These are phyloP conservation scores for Mellilla xanthometata DNA, from an alignment of 2,888 invertebrate species.

Conservation along the genomic window DNA sequence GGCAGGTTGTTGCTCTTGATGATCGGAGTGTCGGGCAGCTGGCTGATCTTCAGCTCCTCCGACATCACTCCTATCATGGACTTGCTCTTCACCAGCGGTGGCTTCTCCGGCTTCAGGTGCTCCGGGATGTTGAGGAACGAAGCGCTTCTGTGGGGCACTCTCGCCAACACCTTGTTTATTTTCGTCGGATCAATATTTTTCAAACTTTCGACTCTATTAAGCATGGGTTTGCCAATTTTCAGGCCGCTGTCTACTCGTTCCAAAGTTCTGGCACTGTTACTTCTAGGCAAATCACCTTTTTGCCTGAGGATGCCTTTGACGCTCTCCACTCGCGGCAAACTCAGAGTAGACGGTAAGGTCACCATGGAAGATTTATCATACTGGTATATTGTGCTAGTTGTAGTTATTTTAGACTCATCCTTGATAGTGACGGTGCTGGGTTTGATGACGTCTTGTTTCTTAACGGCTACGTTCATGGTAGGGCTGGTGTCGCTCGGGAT, in stretches of 20 bases:
- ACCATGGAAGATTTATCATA: slow-evolving; percentile 66
- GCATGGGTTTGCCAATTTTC: slow-evolving; percentile 48
- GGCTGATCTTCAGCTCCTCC: slow-evolving; percentile 63
- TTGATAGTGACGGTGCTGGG: slow-evolving; percentile 72
- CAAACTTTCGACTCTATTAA: slow-evolving; percentile 71
- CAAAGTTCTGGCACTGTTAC: slow-evolving; percentile 63
- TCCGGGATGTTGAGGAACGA: slow-evolving; percentile 75
- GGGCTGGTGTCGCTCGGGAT: slow-evolving; percentile 11
- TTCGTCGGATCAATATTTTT: slow-evolving; percentile 69
- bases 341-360: slow-evolving; percentile 56
- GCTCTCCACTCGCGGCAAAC: slow-evolving; percentile 68
- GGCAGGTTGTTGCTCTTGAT: slow-evolving; percentile 74
- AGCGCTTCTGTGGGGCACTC: slow-evolving; percentile 74
- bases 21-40: slow-evolving; percentile 74
- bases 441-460: slow-evolving; percentile 70
- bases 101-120: slow-evolving; percentile 65
- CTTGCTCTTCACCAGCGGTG: slow-evolving; percentile 67
- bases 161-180: slow-evolving; percentile 66
- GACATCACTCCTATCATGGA: slow-evolving; percentile 67
- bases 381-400: slow-evolving; percentile 60
- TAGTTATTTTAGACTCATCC: slow-evolving; percentile 72
- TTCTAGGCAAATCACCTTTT: slow-evolving; percentile 56
- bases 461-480: slow-evolving; percentile 67
- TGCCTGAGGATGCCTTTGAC: slow-evolving; percentile 67
- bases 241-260: slow-evolving; percentile 60